Evolutionary conservation across 2,797 vertebrate genomes (phyloP), one percentile per base, ranked within the genome.

Genomic region (Australoheros facetus): DNA sequence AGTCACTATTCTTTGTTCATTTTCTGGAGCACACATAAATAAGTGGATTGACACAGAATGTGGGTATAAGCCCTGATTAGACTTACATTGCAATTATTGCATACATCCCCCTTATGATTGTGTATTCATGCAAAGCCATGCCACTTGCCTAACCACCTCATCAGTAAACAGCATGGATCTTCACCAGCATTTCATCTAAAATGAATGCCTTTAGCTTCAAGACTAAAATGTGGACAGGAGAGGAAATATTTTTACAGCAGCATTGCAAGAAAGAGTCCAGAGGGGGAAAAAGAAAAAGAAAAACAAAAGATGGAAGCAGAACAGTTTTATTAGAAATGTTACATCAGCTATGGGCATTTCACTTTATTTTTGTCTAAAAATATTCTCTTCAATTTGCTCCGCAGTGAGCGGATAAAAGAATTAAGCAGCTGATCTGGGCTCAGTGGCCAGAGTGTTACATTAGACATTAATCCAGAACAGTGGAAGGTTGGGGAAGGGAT

Each of bases 381-480:
- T 85, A 91, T 89, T 89, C 88, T 82, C 90, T 93, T 93, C 87
- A 91, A 86, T 94, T 94, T 91, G 83, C 75, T 88, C 78, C 88
- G 85, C 80, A 86, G 75, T 21, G 45, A 90, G 82, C 23, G 71
- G 95, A 95, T 96, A 89, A 95, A 93, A 71, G 93, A 94, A 93
- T 95, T 95, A 95, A 94, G 91, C 89, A 89, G 87, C 84, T 92
- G 93, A 95, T 94, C 92, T 89, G 87, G 88, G 93, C 92, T 94
- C 94, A 93, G 92, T 95, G 90, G 90, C 93, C 91, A 91, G 90
- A 93, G 94, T 92, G 93, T 91, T 93, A 94, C 92, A 94, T 96
- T 96, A 94, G 82, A 93, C 79, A 91, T 92, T 96, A 97, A 98
- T 98, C 97, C 94, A 89, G 87, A 92, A 93, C 90, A 92, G 91